phyloP scores from a whole-genome alignment of 1,140 invertebrate species.

The Maconellicoccus hirsutus region DNA sequence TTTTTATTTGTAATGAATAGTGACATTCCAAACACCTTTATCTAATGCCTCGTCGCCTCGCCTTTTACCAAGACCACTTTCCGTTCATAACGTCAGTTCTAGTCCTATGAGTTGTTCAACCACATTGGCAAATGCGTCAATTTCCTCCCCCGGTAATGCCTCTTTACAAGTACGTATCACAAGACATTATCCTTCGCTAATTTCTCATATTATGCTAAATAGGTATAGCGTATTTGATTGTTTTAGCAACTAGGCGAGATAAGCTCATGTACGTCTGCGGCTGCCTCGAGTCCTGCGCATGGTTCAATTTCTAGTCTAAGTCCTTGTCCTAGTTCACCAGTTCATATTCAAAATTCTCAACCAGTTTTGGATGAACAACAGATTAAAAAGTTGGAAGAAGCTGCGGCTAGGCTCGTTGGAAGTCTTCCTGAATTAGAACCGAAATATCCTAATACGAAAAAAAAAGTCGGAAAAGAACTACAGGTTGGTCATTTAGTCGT shows the following conservation, averaged over 20 bases:
- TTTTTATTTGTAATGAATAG: neutral
- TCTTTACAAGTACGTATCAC: neutral
- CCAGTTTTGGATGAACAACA: constrained; percentile 68
- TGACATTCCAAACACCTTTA: constrained; percentile 8
- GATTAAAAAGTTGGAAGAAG: constrained; percentile 66
- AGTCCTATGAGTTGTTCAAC: constrained; percentile 11
- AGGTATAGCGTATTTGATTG: neutral
- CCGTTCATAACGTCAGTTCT: neutral
- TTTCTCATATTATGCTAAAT: neutral
- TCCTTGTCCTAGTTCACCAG: constrained; percentile 31
- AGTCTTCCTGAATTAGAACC: constrained; percentile 74
- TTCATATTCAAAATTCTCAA: constrained; percentile 50
- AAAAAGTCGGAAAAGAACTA: constrained; percentile 75
- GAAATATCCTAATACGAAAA: constrained; percentile 80
- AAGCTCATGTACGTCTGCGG: neutral
- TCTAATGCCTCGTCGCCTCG: neutral
- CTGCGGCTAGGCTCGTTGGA: constrained; percentile 68
- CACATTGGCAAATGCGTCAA: neutral
- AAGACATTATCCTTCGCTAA: too few relatives aligned
- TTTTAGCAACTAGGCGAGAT: constrained; percentile 1
- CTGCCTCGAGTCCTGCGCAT: neutral
- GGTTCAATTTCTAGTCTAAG: constrained; percentile 31
- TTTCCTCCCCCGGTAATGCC: neutral
- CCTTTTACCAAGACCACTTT: neutral
- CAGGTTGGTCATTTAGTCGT: constrained; percentile 46